Evolutionary conservation across 2,888 invertebrate species (phyloP), one percentile per base, ranked within the genome.

Genomic region (Lasioglossum pauxillum): DNA sequence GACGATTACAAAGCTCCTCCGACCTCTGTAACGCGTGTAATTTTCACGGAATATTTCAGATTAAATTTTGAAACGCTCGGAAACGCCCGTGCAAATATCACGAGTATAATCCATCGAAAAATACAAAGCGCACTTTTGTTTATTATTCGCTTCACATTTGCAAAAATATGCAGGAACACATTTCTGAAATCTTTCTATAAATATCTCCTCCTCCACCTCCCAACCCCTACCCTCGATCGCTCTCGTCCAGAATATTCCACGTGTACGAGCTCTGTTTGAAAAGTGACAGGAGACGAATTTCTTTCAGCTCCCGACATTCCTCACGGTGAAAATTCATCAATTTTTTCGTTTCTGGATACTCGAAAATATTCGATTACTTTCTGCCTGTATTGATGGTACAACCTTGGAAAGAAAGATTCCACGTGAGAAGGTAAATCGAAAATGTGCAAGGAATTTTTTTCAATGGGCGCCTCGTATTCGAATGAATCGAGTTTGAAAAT

Each of bases 11-110:
- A 88, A 87, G 83, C 85, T 74, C 71, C 83, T 74, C 80, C 83
- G 80, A 87, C 82, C 88, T 81, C 78, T 81, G 87, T 82, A 83
- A 84, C 85, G 83, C 82, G 86, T 82, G 88, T 87, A 88, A 87
- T 88, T 85, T 88, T 88, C 88, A 77, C 87, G 82, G 87, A 88
- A 88, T 88, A 88, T 87, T 87, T 88, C 88, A 82, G 80, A 87
- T 87, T 80, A 82, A 83, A 87, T 86, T 87, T 86, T 79, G 79
- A 87, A 85, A 69, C 80, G 80, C 31, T 67, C 74, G 27, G 78
- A 71, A 83, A 72, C 83, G 49, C 83, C 60, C 80, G 75, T 75
- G 80, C 80, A 87, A 85, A 87, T 86, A 86, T 83, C 82, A 74
- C 78, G 64, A 41, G 60, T 27, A 82, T 76, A 80, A 87, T 87